phyloP scores from a whole-genome alignment of 2,113 vertebrate genomes.

The Puffinus mauretanicus region DNA sequence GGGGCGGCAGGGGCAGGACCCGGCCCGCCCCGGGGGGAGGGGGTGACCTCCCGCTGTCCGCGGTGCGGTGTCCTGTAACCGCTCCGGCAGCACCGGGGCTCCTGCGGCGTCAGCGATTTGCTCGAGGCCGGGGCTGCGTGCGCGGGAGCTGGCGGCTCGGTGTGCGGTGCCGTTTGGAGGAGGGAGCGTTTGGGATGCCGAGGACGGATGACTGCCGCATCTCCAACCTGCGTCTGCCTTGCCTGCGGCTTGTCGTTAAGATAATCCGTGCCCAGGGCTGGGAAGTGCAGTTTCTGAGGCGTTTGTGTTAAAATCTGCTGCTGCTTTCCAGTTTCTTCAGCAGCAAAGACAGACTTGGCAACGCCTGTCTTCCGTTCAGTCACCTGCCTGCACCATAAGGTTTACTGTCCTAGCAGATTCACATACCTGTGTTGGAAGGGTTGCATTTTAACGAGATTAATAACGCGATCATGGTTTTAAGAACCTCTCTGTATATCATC shows the following conservation, averaged over 20 bases:
- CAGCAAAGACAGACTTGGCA: rapidly evolving
- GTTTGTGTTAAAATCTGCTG: rapidly evolving
- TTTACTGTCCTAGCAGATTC: not conserved
- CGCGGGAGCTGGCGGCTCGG: not conserved
- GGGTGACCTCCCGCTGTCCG: not conserved
- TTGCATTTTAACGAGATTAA: no score
- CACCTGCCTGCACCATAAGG: rapidly evolving
- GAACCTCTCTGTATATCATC: no score
- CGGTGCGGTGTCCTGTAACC: no score
- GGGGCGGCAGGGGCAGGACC: not conserved
- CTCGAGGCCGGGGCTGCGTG: not conserved
- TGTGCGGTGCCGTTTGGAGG: rapidly evolving
- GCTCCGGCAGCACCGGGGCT: not conserved
- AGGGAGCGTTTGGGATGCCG: not conserved
- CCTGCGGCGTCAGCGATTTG: no score
- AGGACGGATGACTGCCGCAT: rapidly evolving
- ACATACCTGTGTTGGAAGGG: rapidly evolving
- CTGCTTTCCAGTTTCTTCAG: no score
- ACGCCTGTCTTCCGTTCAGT: rapidly evolving
- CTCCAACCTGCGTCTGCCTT: rapidly evolving
- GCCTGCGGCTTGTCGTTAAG: no score
- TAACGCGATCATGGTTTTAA: rapidly evolving
- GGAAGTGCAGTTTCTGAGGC: rapidly evolving
- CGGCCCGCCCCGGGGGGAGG: no score
- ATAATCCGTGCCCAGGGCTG: not conserved